Base-by-base conservation (phyloP, 2,888 invertebrate genomes). In the Cataglyphis rosenhaueri region DNA sequence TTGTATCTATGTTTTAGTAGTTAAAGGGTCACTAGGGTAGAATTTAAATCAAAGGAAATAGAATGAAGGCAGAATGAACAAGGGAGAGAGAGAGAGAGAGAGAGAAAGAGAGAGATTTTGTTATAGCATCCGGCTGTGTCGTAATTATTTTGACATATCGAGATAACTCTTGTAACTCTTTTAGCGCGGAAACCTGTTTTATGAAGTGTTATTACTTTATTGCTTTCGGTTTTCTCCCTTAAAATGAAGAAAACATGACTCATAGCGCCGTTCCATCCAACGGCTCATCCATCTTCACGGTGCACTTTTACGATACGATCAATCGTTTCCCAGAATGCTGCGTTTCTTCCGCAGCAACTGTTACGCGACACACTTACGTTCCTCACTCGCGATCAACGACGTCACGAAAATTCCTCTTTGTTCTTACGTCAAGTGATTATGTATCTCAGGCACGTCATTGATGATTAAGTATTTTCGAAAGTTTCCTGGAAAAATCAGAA, bases 361-460 rank as follows among this genome's bases (percentile, higher is more conserved):
- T 79, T 79, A 68, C 78, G 78, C 70, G 78, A 61, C 78, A 79
- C 29, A 79, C 78, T 79, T 79, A 68, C 29, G 29, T n/a, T 21
- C 48, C 64, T 8, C 59, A 12, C 32, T 44, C 29, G 21, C 35
- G 12, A 1, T 12, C 62, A 57, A 18, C 38, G 55, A 41, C 21
- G 21, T 25, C 41, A 21, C 41, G 66, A 66, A 71, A 81, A 59
- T 73, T 65, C 29, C 4, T 41, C 52, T n/a, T 8, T 12, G 25
- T 29, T 25, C 15, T 25, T n/a, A n/a, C 18, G 4, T 21, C 25
- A 18, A 48, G 9, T 12, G 44, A 18, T 44, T 29, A 29, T 21
- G 21, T 21, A 10, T 61, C 55, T 71, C 71, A 10, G 18, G 0
- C 57, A 10, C 57, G 70, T 18, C 21, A 21, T 5, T 29, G 10